Conservation (phyloP, 2,797 vertebrate species). For the Hozukius guyotensis region DNA sequence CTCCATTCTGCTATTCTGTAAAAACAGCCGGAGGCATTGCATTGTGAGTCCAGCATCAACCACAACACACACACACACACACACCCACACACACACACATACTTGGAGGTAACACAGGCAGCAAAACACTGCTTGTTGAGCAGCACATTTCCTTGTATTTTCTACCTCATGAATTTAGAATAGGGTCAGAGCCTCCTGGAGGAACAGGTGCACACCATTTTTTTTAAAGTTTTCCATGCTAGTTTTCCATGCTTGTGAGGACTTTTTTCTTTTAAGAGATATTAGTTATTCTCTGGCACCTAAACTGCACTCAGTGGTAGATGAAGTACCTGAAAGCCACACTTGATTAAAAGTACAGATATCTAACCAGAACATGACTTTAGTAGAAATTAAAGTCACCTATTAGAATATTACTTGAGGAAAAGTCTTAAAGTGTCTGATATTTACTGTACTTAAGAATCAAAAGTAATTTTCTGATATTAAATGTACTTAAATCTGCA, state of each 20-base stretch:
- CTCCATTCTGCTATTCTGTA: slow-evolving; percentile 32
- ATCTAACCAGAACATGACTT: too few species aligned
- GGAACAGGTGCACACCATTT: slow-evolving; percentile 7
- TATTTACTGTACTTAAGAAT: too few species aligned
- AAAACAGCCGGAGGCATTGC: slow-evolving; percentile 51
- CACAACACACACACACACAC: background rate
- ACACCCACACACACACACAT: slow-evolving; percentile 14
- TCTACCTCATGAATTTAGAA: slow-evolving; percentile 60
- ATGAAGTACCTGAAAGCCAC: too few species aligned
- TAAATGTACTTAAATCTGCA: too few species aligned
- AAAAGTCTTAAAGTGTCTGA: too few species aligned
- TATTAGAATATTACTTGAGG: too few species aligned
- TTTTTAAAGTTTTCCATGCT: background rate
- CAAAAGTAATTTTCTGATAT: too few species aligned
- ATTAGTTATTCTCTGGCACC: background rate
- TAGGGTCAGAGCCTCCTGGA: slow-evolving; percentile 31
- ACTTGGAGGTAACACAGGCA: slow-evolving; percentile 9
- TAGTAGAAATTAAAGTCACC: too few species aligned
- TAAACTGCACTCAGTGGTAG: background rate
- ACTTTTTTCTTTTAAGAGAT: background rate
- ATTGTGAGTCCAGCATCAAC: slow-evolving; percentile 33
- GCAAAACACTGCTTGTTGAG: slow-evolving; percentile 37
- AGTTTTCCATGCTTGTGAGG: background rate
- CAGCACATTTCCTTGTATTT: slow-evolving; percentile 49
- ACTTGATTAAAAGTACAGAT: too few species aligned